Evolutionary conservation across 1,140 invertebrate genomes (phyloP).

Genomic region (Camponotus pennsylvanicus): DNA sequence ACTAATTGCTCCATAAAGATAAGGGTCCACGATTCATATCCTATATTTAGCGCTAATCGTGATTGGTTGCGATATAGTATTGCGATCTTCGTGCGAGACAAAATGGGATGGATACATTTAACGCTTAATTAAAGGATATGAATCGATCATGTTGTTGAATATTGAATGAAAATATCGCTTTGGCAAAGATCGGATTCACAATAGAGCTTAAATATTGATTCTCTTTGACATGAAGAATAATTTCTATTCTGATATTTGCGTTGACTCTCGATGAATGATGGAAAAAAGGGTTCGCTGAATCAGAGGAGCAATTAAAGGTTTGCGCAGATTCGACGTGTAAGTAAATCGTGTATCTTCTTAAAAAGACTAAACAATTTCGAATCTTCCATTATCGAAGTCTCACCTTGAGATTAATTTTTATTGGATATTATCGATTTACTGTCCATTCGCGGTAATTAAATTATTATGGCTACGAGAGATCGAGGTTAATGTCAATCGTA

Average conservation of each 20-base stretch:
- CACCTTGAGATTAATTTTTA: slow-evolving; percentile 16
- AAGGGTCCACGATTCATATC: background rate
- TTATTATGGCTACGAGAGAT: slow-evolving; percentile 1
- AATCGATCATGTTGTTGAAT: slow-evolving; percentile 5
- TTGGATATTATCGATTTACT: slow-evolving; percentile 51
- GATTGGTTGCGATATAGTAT: background rate
- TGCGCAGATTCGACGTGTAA: background rate
- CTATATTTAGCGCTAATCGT: slow-evolving; percentile 2
- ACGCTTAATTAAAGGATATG: slow-evolving; percentile 7
- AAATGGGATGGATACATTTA: background rate
- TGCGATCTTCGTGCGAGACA: background rate
- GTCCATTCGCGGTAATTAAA: slow-evolving; percentile 35
- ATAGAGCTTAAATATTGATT: background rate
- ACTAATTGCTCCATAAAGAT: background rate
- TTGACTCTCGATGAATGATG: slow-evolving; percentile 1
- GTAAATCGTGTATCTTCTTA: background rate
- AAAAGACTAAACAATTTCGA: slow-evolving; percentile 35
- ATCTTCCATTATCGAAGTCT: slow-evolving; percentile 21
- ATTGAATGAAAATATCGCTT: background rate
- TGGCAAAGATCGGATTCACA: background rate
- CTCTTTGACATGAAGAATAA: background rate
- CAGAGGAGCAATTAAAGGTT: slow-evolving; percentile 26
- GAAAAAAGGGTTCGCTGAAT: background rate
- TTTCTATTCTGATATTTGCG: background rate
- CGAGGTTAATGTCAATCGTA: background rate